Conservation (phyloP, 2,888 invertebrate genomes). For the Drosophila mulleri region DNA sequence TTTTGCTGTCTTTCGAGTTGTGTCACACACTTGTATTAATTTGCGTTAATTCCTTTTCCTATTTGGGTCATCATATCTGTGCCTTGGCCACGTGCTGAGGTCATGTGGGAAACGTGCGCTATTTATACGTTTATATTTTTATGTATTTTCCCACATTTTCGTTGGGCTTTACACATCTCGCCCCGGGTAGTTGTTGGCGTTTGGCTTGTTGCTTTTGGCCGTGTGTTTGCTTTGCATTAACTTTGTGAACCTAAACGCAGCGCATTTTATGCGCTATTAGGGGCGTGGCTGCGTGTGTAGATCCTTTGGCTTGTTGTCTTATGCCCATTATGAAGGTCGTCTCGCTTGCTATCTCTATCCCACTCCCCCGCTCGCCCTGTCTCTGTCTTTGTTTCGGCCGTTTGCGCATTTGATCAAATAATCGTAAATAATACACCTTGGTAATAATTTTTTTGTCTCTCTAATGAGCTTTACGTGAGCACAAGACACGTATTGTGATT, state of each 20-base stretch:
- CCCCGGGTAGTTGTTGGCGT: constrained; percentile 19
- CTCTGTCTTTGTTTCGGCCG: neutral
- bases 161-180: constrained; percentile 23
- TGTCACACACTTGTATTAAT: constrained; percentile 8
- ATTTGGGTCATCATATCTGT: constrained; percentile 27
- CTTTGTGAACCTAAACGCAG: constrained; percentile 71
- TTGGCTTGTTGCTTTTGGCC: constrained; percentile 15
- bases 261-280: constrained; percentile 56
- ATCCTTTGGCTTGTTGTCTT: constrained; percentile 37
- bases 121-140: neutral
- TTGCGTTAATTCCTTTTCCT: constrained; percentile 20
- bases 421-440: constrained; percentile 74
- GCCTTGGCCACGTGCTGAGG: constrained; percentile 28
- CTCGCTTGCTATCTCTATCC: neutral
- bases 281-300: constrained; percentile 17
- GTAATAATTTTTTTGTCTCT: constrained; percentile 73
- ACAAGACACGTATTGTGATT: constrained; percentile 68
- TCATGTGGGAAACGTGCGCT: neutral
- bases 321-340: constrained; percentile 9
- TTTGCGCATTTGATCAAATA: constrained; percentile 71
- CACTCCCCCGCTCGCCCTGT: neutral
- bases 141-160: constrained; percentile 27
- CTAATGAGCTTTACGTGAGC: constrained; percentile 76
- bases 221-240: constrained; percentile 67
- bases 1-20: neutral